Conservation (phyloP, 2,888 invertebrate genomes). For the Tetranychus piercei region DNA sequence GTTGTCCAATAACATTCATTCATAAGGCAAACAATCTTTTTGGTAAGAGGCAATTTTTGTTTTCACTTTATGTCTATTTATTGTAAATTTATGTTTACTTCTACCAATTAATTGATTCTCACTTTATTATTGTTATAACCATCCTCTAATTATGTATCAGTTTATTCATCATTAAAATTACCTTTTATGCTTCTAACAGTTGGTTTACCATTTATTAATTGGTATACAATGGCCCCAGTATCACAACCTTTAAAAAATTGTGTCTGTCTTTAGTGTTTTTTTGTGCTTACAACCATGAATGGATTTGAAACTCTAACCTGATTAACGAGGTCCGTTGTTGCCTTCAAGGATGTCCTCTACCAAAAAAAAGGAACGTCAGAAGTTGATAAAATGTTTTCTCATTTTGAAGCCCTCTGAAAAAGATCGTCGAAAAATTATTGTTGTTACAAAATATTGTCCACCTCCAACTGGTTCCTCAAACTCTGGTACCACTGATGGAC, state of each 20-base stretch:
- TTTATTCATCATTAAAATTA: too few species aligned
- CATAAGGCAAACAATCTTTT: not conserved
- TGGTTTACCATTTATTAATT: too few species aligned
- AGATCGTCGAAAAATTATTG: not conserved
- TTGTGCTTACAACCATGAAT: not conserved
- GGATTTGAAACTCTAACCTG: not conserved
- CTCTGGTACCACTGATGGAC: not conserved
- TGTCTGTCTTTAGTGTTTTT: too few species aligned
- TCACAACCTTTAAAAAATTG: too few species aligned
- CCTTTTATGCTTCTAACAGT: too few species aligned
- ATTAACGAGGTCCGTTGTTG: not conserved
- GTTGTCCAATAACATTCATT: not conserved
- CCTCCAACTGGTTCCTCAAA: not conserved
- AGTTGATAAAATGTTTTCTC: conserved; percentile 13
- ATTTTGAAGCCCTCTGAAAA: conserved; percentile 6
- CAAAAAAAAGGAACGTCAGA: conserved; percentile 8
- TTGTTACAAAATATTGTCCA: conserved; percentile 5
- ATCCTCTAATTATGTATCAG: too few species aligned
- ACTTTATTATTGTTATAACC: too few species aligned
- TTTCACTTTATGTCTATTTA: too few species aligned
- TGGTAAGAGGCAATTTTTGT: not conserved
- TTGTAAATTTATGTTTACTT: too few species aligned
- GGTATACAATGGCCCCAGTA: too few species aligned
- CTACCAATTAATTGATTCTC: too few species aligned
- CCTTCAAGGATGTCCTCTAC: not conserved